These are phyloP conservation scores for Biston betularia DNA, from an alignment of 2,888 invertebrate species.

Conservation along the genomic window DNA sequence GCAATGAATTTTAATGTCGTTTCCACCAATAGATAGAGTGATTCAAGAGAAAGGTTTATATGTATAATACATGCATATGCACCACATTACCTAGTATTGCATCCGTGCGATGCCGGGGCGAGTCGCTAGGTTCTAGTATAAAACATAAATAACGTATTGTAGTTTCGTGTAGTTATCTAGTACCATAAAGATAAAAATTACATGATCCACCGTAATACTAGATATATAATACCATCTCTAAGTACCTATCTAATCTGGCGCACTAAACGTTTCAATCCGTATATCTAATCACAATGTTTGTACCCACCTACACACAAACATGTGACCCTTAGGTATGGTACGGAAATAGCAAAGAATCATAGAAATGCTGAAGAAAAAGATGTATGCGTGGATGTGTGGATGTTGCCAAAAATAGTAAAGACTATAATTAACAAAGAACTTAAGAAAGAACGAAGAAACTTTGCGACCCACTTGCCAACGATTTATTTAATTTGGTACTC, in stretches of 20 bases:
- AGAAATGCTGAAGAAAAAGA: neutral
- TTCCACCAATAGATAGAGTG: too few species aligned
- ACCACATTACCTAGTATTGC: too few species aligned
- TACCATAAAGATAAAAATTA: conserved; percentile 17
- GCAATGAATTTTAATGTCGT: too few species aligned
- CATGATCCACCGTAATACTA: neutral
- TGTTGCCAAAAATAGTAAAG: neutral
- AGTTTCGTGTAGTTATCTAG: too few species aligned
- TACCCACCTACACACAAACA: neutral
- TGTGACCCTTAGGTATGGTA: neutral
- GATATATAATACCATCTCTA: neutral
- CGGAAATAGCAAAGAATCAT: neutral
- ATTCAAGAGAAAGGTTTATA: too few species aligned
- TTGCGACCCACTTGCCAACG: too few species aligned
- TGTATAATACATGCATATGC: too few species aligned
- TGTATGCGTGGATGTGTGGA: neutral
- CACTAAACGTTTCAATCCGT: conserved; percentile 11
- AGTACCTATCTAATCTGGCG: conserved; percentile 14
- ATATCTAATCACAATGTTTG: neutral
- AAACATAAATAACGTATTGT: too few species aligned
- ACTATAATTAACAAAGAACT: neutral
- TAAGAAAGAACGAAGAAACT: neutral
- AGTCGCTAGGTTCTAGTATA: too few species aligned
- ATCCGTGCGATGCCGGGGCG: too few species aligned
- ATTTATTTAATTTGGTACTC: too few species aligned